Evolutionary conservation across 2,888 invertebrate genomes (phyloP).

Genomic region (Busseola fusca): DNA sequence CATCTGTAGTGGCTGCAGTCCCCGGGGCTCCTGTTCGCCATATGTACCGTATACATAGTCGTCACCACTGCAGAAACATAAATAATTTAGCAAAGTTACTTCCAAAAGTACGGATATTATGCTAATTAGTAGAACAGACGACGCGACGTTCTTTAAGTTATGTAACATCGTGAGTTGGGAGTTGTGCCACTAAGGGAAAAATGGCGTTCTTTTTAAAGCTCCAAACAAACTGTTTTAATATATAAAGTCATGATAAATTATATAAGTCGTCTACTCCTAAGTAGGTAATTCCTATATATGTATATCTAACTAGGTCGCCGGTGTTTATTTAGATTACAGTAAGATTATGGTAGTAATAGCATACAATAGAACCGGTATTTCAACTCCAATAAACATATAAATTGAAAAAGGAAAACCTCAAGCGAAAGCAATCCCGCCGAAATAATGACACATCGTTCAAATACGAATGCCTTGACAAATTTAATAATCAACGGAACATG

Average conservation of each 20-base stretch:
- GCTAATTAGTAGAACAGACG: constrained; percentile 18
- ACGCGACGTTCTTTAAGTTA: constrained; percentile 14
- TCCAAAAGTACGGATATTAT: constrained; percentile 21
- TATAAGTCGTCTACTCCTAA: not conserved
- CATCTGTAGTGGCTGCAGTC: constrained; percentile 75
- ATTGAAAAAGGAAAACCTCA: constrained; percentile 36
- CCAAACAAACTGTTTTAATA: not conserved
- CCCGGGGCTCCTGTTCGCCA: constrained; percentile 81
- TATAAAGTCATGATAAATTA: not conserved
- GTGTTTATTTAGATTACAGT: constrained; percentile 9
- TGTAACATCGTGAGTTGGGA: not conserved
- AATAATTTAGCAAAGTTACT: constrained; percentile 16
- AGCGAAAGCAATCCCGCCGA: constrained; percentile 27
- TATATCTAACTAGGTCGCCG: not conserved
- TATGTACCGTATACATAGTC: constrained; percentile 81
- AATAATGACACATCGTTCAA: constrained; percentile 48
- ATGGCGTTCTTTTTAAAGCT: not conserved
- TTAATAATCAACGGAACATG: constrained; percentile 50
- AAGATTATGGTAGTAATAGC: constrained; percentile 10
- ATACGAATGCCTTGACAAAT: constrained; percentile 43
- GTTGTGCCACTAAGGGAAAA: not conserved
- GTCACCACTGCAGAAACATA: constrained; percentile 65
- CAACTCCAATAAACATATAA: constrained; percentile 51
- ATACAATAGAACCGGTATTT: constrained; percentile 45
- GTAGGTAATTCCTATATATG: constrained; percentile 1